These are phyloP conservation scores for Gracilinanus agilis DNA, from an alignment of 2,113 vertebrate genomes.

Conservation along the genomic window DNA sequence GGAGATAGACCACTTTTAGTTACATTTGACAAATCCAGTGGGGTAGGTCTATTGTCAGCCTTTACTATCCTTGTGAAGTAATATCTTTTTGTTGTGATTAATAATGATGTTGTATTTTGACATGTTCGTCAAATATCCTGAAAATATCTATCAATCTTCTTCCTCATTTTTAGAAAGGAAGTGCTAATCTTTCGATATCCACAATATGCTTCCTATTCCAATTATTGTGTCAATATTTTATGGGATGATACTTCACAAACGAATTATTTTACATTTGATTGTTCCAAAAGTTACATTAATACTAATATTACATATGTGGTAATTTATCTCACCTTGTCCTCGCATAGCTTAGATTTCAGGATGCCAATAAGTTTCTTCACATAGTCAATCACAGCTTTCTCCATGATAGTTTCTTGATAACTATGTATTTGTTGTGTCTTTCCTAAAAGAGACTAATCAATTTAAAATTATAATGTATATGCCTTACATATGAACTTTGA, in stretches of 20 bases:
- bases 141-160: background rate
- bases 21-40: background rate
- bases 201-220: background rate
- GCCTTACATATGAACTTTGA: background rate
- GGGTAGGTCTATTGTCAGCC: background rate
- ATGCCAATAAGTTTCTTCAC: background rate
- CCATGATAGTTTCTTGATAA: background rate
- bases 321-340: background rate
- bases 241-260: background rate
- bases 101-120: background rate
- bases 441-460: background rate
- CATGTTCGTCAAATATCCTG: background rate
- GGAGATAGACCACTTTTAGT: background rate
- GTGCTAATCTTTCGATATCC: background rate
- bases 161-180: background rate
- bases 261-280: background rate
- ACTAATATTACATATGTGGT: background rate
- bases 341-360: background rate
- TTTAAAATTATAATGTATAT: background rate
- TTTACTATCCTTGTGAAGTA: background rate
- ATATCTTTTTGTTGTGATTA: background rate
- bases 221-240: background rate
- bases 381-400: background rate
- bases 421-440: background rate
- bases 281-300: background rate